Evolutionary conservation across 2,113 vertebrate species (phyloP), one percentile per base, ranked within the genome.

Genomic region (Hippocampus comes): DNA sequence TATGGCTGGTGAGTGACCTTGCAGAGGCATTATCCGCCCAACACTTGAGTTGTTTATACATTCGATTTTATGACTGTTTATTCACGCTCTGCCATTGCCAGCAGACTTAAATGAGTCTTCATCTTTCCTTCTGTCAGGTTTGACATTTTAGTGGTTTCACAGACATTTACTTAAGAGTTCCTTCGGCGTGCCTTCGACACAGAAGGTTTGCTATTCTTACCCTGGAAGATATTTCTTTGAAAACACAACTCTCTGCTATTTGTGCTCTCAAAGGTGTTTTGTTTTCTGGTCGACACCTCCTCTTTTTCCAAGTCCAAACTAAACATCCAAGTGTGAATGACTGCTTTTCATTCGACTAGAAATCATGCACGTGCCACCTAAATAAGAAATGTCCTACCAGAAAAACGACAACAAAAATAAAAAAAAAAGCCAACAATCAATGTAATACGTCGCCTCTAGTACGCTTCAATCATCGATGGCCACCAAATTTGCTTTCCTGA

Each of bases 51-150:
- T 77, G 81, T 81, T 81, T 74, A 74, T 61, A 41, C 11, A 30
- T 73, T 5, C 8, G 38, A 21, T 61, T 75, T 70, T 63, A 38
- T 55, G 63, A 72, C 63, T 51, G 68, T 83, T 78, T 77, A 67
- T 20, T 18, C 27, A 38, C 49, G 30, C 42, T 12, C 46, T 68
- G 74, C 70, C 67, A 65, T 79, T 56, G 51, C 70, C 60, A 30
- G n/a, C 57, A 77, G 63, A 78, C 20, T 68, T 38, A 65, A 73
- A 75, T 48, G 12, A 46, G 20, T 67, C 41, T 25, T 63, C 59
- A 61, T 30, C 20, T 73, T 80, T 34, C 38, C 72, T 57, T 56
- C 59, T 34, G 59, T 68, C 49, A 74, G 55, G 53, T 30, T 41
- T 49, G 41, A 14, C 38, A 23, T 65, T 65, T 65, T 23, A 65